Evolutionary conservation across 2,888 invertebrate species (phyloP).

Genomic region (Heliconius cydno): DNA sequence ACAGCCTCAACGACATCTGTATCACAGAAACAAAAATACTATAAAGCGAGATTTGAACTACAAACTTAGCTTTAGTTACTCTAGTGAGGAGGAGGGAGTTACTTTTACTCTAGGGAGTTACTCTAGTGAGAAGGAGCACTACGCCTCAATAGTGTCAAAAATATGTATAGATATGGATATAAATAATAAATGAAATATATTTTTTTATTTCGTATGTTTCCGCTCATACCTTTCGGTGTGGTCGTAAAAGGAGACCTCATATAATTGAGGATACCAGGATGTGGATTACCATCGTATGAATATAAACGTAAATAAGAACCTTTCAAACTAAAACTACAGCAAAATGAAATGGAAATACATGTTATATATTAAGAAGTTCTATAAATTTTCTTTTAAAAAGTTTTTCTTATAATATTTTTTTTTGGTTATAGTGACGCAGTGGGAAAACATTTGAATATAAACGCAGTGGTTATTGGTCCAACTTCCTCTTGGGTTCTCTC

Average conservation of each 20-base stretch:
- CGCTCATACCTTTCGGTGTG: conserved; percentile 35
- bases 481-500: too few species aligned
- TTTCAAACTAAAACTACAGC: conserved; percentile 28
- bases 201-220: conserved; percentile 31
- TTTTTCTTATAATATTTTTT: background rate
- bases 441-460: too few species aligned
- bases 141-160: too few species aligned
- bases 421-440: too few species aligned
- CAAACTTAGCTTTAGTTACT: background rate
- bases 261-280: conserved; percentile 45
- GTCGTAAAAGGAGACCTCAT: conserved; percentile 46
- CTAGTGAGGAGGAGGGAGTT: too few species aligned
- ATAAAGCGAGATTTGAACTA: background rate
- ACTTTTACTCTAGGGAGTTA: too few species aligned
- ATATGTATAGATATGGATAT: background rate
- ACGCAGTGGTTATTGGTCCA: too few species aligned
- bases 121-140: background rate
- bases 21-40: background rate
- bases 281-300: conserved; percentile 46
- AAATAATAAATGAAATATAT: background rate
- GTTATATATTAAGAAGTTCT: background rate
- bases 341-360: background rate
- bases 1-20: background rate
- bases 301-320: conserved; percentile 43
- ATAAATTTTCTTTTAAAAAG: background rate